phyloP scores from a whole-genome alignment of 2,888 invertebrate species.

The Ophioninae sp. region DNA sequence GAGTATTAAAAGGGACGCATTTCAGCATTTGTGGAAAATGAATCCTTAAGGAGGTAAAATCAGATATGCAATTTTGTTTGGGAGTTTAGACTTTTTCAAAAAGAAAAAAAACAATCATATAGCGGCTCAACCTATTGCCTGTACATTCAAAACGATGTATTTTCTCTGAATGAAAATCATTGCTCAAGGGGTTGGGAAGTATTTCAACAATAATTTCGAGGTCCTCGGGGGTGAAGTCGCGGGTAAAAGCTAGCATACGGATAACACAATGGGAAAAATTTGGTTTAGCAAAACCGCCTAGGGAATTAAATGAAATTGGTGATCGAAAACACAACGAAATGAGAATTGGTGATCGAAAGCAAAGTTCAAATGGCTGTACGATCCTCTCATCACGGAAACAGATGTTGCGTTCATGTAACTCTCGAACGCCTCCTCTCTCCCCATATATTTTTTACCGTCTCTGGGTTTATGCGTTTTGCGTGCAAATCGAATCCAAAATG shows the following conservation, averaged over 20 bases:
- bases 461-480: neutral
- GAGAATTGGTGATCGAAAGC: constrained; percentile 55
- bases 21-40: too few species aligned
- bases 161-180: too few species aligned
- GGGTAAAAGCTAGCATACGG: neutral
- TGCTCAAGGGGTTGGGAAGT: too few species aligned
- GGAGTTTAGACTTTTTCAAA: too few species aligned
- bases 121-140: too few species aligned
- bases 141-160: too few species aligned
- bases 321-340: constrained; percentile 34
- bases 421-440: neutral
- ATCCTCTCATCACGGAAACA: constrained; percentile 14
- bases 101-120: too few species aligned
- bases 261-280: neutral
- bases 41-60: too few species aligned
- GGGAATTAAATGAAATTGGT: neutral
- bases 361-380: constrained; percentile 29
- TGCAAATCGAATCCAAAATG: constrained; percentile 27
- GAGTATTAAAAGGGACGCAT: too few species aligned
- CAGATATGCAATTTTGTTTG: too few species aligned
- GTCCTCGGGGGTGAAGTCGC: too few species aligned
- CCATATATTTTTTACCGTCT: constrained; percentile 10
- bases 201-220: too few species aligned
- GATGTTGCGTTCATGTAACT: constrained; percentile 11
- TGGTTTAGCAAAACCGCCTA: constrained; percentile 7